Conservation (phyloP, 1,140 invertebrate species). For the Mizuhopecten yessoensis region DNA sequence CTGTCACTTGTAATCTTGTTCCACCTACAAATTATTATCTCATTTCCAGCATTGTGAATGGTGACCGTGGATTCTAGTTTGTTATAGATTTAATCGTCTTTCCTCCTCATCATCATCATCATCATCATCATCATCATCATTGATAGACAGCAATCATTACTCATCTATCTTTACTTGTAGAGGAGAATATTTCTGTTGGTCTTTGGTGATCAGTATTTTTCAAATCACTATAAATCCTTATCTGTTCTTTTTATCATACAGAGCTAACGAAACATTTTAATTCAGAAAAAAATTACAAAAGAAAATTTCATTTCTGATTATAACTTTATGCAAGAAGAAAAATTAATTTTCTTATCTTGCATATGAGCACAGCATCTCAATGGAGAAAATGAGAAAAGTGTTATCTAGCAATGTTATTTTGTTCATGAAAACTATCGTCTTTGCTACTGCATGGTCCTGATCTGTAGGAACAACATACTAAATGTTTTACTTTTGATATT, state of each 20-base stretch:
- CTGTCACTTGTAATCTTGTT: neutral
- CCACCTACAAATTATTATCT: neutral
- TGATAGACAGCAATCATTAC: too few relatives aligned
- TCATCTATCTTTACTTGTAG: neutral
- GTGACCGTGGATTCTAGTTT: neutral
- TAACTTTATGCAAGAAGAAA: neutral
- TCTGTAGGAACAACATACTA: neutral
- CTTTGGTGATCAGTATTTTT: neutral
- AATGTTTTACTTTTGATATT: too few relatives aligned
- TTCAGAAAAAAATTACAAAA: too few relatives aligned
- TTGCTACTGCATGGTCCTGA: neutral
- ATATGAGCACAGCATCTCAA: neutral
- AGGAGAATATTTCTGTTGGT: neutral
- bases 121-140: too few relatives aligned
- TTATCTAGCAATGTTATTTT: neutral
- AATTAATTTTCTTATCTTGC: neutral
- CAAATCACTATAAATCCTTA: neutral
- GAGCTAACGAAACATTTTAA: too few relatives aligned
- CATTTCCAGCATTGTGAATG: constrained; percentile 15
- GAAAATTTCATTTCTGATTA: too few relatives aligned
- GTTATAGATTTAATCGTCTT: neutral
- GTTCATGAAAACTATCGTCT: neutral
- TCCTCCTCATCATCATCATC: neutral
- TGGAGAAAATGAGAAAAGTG: neutral
- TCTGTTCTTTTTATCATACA: too few relatives aligned